phyloP scores from a whole-genome alignment of 2,113 vertebrate genomes.

The Ciconia boyciana region DNA sequence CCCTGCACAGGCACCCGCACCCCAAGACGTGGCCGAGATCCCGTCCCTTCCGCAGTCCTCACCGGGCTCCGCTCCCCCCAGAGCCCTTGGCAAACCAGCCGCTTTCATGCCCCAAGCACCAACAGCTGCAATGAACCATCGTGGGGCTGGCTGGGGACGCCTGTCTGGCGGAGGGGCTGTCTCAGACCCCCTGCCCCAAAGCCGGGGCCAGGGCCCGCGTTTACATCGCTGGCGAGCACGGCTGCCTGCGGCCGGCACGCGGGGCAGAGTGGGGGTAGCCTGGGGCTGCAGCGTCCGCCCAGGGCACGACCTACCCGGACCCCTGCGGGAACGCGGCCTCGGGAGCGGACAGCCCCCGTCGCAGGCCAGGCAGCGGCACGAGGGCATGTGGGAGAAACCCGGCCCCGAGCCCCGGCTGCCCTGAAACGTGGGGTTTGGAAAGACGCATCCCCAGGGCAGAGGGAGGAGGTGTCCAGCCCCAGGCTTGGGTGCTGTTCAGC shows the following conservation, averaged over 20 bases:
- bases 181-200: neutral
- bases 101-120: neutral
- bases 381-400: neutral
- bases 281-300: neutral
- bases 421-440: neutral
- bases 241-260: neutral
- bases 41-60: neutral
- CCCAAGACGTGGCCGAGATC: neutral
- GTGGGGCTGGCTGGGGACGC: neutral
- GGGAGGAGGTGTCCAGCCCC: neutral
- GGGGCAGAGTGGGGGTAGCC: too few relatives aligned
- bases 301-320: neutral
- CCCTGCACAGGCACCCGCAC: neutral
- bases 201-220: rapidly evolving
- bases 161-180: neutral
- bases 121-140: rapidly evolving
- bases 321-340: rapidly evolving
- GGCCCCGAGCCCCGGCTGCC: neutral
- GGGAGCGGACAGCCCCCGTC: neutral
- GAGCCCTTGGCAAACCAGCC: neutral
- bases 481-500: neutral
- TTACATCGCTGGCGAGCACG: rapidly evolving
- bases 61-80: rapidly evolving
- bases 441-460: neutral
- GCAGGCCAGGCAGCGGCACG: rapidly evolving